A percentile compares a stretch with the other conserved stretches of the same genome.
phyloP scores from a whole-genome alignment of 1,140 invertebrate species.

The Zaprionus taronus region DNA sequence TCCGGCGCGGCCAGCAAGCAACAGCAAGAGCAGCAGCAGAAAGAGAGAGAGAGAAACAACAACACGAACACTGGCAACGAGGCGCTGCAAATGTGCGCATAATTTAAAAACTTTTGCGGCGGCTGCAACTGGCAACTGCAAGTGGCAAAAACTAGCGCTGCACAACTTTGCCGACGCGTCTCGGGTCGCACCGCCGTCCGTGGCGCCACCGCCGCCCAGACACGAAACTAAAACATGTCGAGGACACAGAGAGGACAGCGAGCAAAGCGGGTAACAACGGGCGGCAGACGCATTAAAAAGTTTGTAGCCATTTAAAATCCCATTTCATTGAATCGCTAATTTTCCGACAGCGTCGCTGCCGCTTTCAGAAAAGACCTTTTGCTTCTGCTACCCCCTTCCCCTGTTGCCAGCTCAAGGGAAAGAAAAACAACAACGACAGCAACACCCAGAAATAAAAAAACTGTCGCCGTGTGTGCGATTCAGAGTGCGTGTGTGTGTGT shows the following conservation, averaged over 20 bases:
- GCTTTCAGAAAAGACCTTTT: constrained; percentile 45
- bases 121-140: constrained; percentile 75
- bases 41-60: constrained; percentile 37
- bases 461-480: not conserved
- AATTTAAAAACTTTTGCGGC: constrained; percentile 81
- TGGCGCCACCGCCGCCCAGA: constrained; percentile 63
- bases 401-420: not conserved
- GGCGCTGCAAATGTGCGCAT: constrained; percentile 74
- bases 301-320: constrained; percentile 84
- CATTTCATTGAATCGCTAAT: constrained; percentile 84
- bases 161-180: constrained; percentile 32
- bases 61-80: constrained; percentile 43
- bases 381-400: constrained; percentile 13
- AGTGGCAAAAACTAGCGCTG: constrained; percentile 70
- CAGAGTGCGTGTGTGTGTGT: constrained; percentile 1
- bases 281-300: constrained; percentile 78
- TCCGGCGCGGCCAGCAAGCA: constrained; percentile 61
- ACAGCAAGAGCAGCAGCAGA: constrained; percentile 1
- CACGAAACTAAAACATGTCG: constrained; percentile 64
- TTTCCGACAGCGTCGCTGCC: constrained; percentile 69
- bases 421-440: not conserved
- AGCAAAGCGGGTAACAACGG: not conserved
- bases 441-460: constrained; percentile 8
- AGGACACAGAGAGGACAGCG: constrained; percentile 27
- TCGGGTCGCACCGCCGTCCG: constrained; percentile 33